Conservation (phyloP, 1,140 invertebrate species). For the Tribolium castaneum region DNA sequence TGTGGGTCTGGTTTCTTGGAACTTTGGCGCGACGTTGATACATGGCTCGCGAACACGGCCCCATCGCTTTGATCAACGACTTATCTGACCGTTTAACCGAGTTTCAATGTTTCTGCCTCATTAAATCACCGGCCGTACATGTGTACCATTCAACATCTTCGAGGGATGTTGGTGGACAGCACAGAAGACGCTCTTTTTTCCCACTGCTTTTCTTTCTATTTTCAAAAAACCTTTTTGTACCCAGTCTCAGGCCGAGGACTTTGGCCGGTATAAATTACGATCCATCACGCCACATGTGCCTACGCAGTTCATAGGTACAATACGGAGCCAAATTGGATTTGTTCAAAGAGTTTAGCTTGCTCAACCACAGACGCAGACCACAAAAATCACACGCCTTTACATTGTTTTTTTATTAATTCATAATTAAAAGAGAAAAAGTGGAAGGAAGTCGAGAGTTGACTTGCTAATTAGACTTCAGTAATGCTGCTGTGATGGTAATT, state of each 20-base stretch:
- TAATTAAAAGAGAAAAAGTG: neutral
- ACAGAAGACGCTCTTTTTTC: conserved; percentile 10
- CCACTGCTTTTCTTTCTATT: neutral
- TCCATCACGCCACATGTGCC: conserved; percentile 18
- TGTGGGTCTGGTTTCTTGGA: conserved; percentile 48
- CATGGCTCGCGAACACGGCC: conserved; percentile 45
- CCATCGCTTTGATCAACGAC: conserved; percentile 50
- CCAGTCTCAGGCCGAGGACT: neutral
- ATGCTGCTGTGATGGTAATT: neutral
- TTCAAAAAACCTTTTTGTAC: conserved; percentile 3
- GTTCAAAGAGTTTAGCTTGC: neutral
- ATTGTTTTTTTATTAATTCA: neutral
- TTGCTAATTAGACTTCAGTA: neutral
- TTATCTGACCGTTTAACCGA: conserved; percentile 51
- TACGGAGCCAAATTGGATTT: conserved; percentile 7
- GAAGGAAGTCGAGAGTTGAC: neutral
- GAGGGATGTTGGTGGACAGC: conserved; percentile 30
- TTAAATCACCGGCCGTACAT: conserved; percentile 50
- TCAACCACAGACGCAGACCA: neutral
- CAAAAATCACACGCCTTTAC: neutral
- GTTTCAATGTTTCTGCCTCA: conserved; percentile 52
- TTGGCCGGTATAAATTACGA: conserved; percentile 15
- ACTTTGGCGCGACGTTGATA: conserved; percentile 50
- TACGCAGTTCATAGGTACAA: conserved; percentile 23
- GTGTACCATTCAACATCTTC: conserved; percentile 47